Evolutionary conservation across 2,888 invertebrate genomes (phyloP).

Genomic region (Microplitis manilae): DNA sequence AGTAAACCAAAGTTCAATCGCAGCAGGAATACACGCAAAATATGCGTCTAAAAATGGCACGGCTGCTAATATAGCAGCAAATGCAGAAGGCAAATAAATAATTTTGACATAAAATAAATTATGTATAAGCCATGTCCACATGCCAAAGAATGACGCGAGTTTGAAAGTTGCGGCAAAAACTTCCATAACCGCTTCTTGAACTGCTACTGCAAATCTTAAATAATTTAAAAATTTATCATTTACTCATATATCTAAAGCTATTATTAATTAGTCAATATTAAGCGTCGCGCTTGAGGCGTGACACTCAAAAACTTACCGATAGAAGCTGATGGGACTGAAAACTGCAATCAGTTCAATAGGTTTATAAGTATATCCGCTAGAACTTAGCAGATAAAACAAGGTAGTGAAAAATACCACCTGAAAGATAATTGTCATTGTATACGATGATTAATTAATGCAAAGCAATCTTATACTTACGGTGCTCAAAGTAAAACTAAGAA

Average conservation of each 20-base stretch:
- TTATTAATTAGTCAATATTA: not conserved
- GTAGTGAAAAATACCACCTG: slow-evolving; percentile 98
- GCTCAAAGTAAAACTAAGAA: slow-evolving; percentile 89
- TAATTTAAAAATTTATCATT: slow-evolving; percentile 2
- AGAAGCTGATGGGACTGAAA: slow-evolving; percentile 84
- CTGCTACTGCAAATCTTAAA: slow-evolving; percentile 83
- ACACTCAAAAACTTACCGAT: slow-evolving; percentile 64
- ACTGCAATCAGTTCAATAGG: slow-evolving; percentile 91
- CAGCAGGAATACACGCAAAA: slow-evolving; percentile 94
- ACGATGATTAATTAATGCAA: slow-evolving; percentile 11
- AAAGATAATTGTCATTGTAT: slow-evolving; percentile 47
- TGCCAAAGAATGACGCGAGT: slow-evolving; percentile 96
- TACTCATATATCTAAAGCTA: not conserved
- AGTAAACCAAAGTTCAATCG: slow-evolving; percentile 94
- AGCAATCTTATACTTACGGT: slow-evolving; percentile 75
- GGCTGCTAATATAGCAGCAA: slow-evolving; percentile 94
- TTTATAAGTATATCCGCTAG: slow-evolving; percentile 89
- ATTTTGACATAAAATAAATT: slow-evolving; percentile 95
- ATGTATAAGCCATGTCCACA: slow-evolving; percentile 99
- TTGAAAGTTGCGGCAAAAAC: slow-evolving; percentile 97
- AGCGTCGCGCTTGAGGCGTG: not conserved
- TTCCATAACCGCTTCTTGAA: slow-evolving; percentile 91
- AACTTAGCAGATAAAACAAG: slow-evolving; percentile 93
- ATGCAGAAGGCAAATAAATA: slow-evolving; percentile 94
- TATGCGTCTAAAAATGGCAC: slow-evolving; percentile 97